These are phyloP conservation scores for Zaprionus vittiger DNA, from an alignment of 1,140 invertebrate species.

Conservation along the genomic window DNA sequence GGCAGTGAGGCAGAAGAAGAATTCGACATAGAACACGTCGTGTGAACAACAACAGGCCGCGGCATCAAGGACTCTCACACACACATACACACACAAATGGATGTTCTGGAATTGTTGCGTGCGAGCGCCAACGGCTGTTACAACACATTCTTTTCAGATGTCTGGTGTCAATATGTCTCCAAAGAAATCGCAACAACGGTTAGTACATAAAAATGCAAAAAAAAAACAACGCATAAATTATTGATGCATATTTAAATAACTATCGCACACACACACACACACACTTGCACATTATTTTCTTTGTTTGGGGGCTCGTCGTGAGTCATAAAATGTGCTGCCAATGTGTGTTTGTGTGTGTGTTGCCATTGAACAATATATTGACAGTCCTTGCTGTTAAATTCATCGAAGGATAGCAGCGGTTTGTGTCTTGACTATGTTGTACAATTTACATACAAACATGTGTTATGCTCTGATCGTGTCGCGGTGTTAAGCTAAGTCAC, in stretches of 20 bases:
- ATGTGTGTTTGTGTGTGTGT: neutral
- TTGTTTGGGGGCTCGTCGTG: constrained; percentile 44
- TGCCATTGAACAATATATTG: neutral
- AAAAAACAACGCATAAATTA: neutral
- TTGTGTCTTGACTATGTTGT: constrained; percentile 33
- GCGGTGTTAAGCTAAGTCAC: neutral
- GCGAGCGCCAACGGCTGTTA: constrained; percentile 61
- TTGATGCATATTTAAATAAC: constrained; percentile 2
- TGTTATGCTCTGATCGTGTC: neutral
- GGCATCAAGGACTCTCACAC: constrained; percentile 22
- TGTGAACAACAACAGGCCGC: constrained; percentile 24
- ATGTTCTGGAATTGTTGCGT: constrained; percentile 72
- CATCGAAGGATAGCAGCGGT: constrained; percentile 14
- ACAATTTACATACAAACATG: constrained; percentile 2
- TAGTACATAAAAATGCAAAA: constrained; percentile 46
- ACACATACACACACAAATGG: constrained; percentile 54
- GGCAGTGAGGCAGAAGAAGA: neutral
- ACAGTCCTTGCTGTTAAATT: neutral
- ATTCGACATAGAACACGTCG: constrained; percentile 13
- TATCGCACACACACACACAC: constrained; percentile 9
- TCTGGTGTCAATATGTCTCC: constrained; percentile 71
- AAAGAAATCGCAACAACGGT: constrained; percentile 67
- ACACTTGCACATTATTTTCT: constrained; percentile 11
- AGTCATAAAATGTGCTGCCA: constrained; percentile 18
- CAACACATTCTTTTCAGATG: constrained; percentile 72